Evolutionary conservation across 2,113 vertebrate genomes (phyloP), one percentile per base, ranked within the genome.

Genomic region (Scatophagus argus): DNA sequence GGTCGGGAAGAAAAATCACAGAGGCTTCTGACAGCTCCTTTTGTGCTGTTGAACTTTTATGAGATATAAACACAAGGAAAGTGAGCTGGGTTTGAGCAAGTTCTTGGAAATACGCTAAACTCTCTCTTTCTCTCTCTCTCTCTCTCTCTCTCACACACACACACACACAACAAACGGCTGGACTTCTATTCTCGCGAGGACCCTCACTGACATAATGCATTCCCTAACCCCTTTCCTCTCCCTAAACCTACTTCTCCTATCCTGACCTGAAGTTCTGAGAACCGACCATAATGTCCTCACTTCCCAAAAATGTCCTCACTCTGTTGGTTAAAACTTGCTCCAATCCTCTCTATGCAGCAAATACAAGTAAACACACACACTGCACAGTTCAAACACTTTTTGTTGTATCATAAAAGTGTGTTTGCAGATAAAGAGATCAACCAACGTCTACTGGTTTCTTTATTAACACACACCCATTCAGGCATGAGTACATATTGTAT

Each of bases 31-130:
- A 79, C 77, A 75, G 86, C 73, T 80, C n/a, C 58, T 65, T 87
- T 71, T 86, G 65, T 86, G 58, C 44, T 70, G 52, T 60, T 51
- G 16, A 52, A 69, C 82, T 85, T 86, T 90, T 87, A 88, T 66
- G 65, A 74, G 74, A 84, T 70, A 78, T 72, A 74, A 87, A 91
- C 81, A 85, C 39, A 64, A 82, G 80, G 32, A 74, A 49, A 68
- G 34, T 44, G 44, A 74, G 64, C 52, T 14, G 23, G 8, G 65
- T 67, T 74, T 31, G 31, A 51, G 64, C 74, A 55, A 31, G n/a
- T 31, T 58, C 34, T 32, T 62, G 61, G 39, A 79, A 82, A 67
- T 19, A 36, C 27, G 29, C 23, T 36, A 47, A 65, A 77, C 55
- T 67, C 27, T 27, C 62, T n/a, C 58, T 55, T 19, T 43, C 21